A percentile compares a stretch with the other conserved stretches of the same genome.
These are phyloP conservation scores for Drosophila nannoptera DNA, from an alignment of 1,140 invertebrate species.

Conservation along the genomic window DNA sequence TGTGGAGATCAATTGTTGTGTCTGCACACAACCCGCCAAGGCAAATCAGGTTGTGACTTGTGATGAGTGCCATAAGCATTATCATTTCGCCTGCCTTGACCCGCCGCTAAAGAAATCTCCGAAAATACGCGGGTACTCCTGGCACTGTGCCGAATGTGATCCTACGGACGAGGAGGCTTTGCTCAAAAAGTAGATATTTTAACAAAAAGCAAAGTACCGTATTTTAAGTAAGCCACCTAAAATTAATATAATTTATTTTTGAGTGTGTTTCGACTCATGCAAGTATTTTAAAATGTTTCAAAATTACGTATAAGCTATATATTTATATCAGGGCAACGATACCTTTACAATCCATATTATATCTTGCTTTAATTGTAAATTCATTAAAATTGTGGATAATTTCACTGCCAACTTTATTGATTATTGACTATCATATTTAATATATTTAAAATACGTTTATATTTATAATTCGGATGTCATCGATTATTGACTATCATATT, in stretches of 20 bases:
- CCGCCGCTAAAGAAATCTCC: constrained; percentile 96
- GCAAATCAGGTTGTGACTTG: constrained; percentile 83
- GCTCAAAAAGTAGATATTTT: constrained; percentile 31
- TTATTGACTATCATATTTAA: constrained; percentile 7
- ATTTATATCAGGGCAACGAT: background rate
- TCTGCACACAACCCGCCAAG: constrained; percentile 65
- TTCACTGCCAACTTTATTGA: constrained; percentile 7
- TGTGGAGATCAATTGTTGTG: constrained; percentile 63
- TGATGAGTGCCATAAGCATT: constrained; percentile 93
- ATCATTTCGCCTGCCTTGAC: constrained; percentile 94
- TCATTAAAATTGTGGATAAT: background rate
- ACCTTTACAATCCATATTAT: background rate
- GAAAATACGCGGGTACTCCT: constrained; percentile 94
- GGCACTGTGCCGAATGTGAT: constrained; percentile 97
- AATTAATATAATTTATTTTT: constrained; percentile 78
- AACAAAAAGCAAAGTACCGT: constrained; percentile 1
- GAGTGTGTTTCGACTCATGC: background rate
- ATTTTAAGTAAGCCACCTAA: constrained; percentile 3
- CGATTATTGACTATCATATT: constrained; percentile 14
- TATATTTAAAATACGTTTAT: constrained; percentile 1
- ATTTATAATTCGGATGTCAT: background rate
- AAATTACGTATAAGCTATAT: constrained; percentile 1
- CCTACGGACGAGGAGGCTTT: constrained; percentile 83
- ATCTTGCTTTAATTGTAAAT: constrained; percentile 4
- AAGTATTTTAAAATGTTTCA: constrained; percentile 20